phyloP scores from a whole-genome alignment of 2,113 vertebrate species.

The Pollimyrus isidori region DNA sequence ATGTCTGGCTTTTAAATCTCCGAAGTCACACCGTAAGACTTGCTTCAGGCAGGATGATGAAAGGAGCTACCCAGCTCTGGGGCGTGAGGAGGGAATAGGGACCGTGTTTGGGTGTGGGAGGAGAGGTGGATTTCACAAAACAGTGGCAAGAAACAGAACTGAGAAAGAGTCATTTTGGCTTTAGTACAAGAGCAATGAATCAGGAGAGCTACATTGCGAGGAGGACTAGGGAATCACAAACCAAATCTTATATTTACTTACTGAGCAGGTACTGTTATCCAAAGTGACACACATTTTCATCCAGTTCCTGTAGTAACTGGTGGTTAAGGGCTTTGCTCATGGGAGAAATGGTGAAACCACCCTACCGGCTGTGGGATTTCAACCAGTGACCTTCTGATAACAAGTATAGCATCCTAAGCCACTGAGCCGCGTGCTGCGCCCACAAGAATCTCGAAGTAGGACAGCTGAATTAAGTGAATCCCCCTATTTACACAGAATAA shows the following conservation, averaged over 20 bases:
- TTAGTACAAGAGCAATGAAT: background rate
- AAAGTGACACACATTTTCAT: background rate
- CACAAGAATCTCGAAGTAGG: background rate
- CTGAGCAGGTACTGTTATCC: background rate
- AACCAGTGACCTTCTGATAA: background rate
- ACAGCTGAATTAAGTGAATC: background rate
- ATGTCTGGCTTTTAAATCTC: background rate
- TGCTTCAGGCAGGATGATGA: background rate
- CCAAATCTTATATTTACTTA: background rate
- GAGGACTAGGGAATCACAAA: background rate
- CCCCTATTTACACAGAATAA: background rate
- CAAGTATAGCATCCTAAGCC: background rate
- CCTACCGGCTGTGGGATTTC: background rate
- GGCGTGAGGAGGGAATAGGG: background rate
- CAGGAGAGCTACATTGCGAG: background rate
- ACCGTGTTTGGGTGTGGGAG: background rate
- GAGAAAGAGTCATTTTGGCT: background rate
- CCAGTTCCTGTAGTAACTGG: background rate
- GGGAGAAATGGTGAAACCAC: background rate
- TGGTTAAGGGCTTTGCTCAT: background rate
- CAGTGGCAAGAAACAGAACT: background rate
- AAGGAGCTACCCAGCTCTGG: background rate
- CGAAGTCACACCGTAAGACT: background rate
- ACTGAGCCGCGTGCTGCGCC: background rate
- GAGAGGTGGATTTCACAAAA: background rate